A percentile compares a stretch with the other conserved stretches of the same genome.
Conservation (phyloP, 2,888 invertebrate species). For the Aphelenchoides bicaudatus region DNA sequence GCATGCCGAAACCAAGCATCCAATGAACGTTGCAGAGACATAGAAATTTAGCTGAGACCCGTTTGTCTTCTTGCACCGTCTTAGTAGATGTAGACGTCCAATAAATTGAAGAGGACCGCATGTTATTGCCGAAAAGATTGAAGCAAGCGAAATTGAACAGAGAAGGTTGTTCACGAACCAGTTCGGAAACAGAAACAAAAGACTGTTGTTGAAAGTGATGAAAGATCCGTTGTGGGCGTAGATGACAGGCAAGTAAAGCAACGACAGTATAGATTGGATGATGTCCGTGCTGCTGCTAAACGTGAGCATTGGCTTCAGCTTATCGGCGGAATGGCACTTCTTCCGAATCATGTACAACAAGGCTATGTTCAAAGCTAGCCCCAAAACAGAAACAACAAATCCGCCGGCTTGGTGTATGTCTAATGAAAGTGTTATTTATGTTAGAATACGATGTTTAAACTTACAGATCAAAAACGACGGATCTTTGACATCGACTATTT, state of each 20-base stretch:
- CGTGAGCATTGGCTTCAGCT: neutral
- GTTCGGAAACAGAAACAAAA: neutral
- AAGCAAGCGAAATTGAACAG: neutral
- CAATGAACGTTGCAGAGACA: neutral
- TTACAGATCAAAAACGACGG: too few relatives aligned
- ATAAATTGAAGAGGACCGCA: conserved; percentile 4
- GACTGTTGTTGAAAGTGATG: conserved; percentile 1
- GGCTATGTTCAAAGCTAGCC: neutral
- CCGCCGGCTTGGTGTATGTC: too few relatives aligned
- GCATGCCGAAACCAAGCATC: neutral
- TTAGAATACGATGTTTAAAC: too few relatives aligned
- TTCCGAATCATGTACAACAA: neutral
- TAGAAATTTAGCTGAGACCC: conserved; percentile 2
- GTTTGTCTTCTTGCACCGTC: neutral
- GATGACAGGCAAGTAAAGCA: neutral
- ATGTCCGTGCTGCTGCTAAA: neutral
- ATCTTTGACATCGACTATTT: too few relatives aligned
- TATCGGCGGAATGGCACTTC: neutral
- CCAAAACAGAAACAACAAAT: too few relatives aligned
- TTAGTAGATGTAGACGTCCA: neutral
- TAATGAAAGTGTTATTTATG: too few relatives aligned
- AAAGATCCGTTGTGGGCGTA: neutral
- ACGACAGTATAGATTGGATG: conserved; percentile 1
- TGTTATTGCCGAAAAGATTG: neutral
- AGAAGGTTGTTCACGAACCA: conserved; percentile 3